Percentiles rank a stretch among this genome's conserved stretches.
phyloP scores from a whole-genome alignment of 1,140 invertebrate genomes.

The Drosophila arawakana region DNA sequence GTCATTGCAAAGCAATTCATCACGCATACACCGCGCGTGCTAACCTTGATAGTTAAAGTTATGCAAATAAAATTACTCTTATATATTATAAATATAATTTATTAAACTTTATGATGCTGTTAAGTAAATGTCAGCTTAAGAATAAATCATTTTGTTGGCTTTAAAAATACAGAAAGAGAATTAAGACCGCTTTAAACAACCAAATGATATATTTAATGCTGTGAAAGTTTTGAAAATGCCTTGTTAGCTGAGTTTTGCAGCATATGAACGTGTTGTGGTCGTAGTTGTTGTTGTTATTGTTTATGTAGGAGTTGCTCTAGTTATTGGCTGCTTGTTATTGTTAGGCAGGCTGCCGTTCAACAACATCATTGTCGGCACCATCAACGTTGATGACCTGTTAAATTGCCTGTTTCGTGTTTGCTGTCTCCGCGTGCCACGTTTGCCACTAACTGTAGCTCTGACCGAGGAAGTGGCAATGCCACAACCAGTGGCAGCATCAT shows the following conservation, averaged over 20 bases:
- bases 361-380: slow-evolving; percentile 78
- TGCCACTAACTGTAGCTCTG: slow-evolving; percentile 2
- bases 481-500: slow-evolving; percentile 13
- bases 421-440: slow-evolving; percentile 60
- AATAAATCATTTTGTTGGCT: not conserved
- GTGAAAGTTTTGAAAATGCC: slow-evolving; percentile 4
- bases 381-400: slow-evolving; percentile 82
- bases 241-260: slow-evolving; percentile 27
- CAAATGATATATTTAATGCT: slow-evolving; percentile 14
- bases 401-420: slow-evolving; percentile 80
- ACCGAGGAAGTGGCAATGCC: not conserved
- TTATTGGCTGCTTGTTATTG: slow-evolving; percentile 64
- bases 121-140: not conserved
- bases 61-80: not conserved
- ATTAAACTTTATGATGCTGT: no score
- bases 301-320: slow-evolving; percentile 47
- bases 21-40: slow-evolving; percentile 29
- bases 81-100: not conserved
- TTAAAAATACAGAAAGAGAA: not conserved
- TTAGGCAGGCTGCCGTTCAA: slow-evolving; percentile 67
- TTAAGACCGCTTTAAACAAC: not conserved
- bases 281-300: slow-evolving; percentile 20
- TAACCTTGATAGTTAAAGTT: slow-evolving; percentile 8
- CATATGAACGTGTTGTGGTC: slow-evolving; percentile 17
- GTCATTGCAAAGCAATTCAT: slow-evolving; percentile 34